Percentiles rank a stretch among this genome's conserved stretches.
phyloP scores from a whole-genome alignment of 2,888 invertebrate genomes.

The Dolichopus griseipennis region DNA sequence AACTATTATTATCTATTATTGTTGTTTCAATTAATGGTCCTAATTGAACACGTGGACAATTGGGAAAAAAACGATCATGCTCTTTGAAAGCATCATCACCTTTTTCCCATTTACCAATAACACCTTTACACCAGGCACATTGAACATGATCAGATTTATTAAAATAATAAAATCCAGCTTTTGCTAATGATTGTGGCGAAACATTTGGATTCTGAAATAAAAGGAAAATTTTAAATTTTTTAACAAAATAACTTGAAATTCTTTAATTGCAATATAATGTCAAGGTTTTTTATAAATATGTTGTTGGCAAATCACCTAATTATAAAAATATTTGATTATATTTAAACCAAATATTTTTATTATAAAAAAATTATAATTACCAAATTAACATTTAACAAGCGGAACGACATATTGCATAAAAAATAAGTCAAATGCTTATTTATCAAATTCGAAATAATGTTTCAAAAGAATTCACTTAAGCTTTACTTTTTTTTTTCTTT shows the following conservation, averaged over 20 bases:
- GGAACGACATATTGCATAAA: too few species aligned
- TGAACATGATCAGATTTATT: constrained; percentile 62
- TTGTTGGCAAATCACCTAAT: too few species aligned
- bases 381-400: too few species aligned
- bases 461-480: too few species aligned
- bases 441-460: too few species aligned
- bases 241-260: neutral
- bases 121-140: constrained; percentile 73
- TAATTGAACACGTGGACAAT: constrained; percentile 52
- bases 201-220: constrained; percentile 44
- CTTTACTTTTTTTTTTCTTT: too few species aligned
- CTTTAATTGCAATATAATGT: neutral
- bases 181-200: constrained; percentile 62
- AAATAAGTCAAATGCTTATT: too few species aligned
- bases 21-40: constrained; percentile 43
- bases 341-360: too few species aligned
- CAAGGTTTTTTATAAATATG: neutral
- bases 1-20: constrained; percentile 43
- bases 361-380: too few species aligned
- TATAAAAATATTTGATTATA: too few species aligned
- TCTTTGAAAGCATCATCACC: constrained; percentile 74
- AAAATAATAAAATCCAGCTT: constrained; percentile 77
- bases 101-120: constrained; percentile 67
- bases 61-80: constrained; percentile 69
- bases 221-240: too few species aligned